Evolutionary conservation across 2,888 invertebrate species (phyloP).

Genomic region (Pardosa pseudoannulata): DNA sequence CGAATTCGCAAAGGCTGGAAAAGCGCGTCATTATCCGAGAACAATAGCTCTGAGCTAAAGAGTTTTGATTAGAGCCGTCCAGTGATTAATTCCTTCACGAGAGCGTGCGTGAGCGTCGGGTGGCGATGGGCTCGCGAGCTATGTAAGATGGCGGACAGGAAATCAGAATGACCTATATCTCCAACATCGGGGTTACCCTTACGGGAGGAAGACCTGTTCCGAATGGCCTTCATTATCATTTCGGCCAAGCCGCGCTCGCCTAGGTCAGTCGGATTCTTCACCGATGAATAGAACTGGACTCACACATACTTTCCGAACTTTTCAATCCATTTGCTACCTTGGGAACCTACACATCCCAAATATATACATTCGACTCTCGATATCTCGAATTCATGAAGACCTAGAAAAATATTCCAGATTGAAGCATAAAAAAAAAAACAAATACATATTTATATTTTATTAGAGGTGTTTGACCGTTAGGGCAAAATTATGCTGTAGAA

Average conservation of each 20-base stretch:
- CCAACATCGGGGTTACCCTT: slow-evolving; percentile 52
- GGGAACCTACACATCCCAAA: no score
- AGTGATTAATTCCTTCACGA: slow-evolving; percentile 27
- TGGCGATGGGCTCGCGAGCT: not conserved
- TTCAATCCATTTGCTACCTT: no score
- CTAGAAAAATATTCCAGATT: no score
- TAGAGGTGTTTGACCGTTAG: no score
- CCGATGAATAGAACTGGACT: no score
- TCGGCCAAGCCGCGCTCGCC: slow-evolving; percentile 40
- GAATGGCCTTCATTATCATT: slow-evolving; percentile 58
- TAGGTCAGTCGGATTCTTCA: slow-evolving; percentile 23
- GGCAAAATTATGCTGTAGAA: no score
- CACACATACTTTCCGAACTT: no score
- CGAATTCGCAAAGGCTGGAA: not conserved
- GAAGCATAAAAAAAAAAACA: no score
- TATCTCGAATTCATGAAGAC: no score
- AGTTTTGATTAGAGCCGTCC: not conserved
- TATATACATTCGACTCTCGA: no score
- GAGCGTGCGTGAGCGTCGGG: slow-evolving; percentile 38
- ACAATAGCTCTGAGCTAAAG: not conserved
- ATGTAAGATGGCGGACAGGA: slow-evolving; percentile 57
- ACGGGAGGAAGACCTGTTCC: slow-evolving; percentile 58
- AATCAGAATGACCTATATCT: slow-evolving; percentile 62
- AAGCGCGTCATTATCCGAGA: not conserved
- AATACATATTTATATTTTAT: no score